phyloP scores from a whole-genome alignment of 2,888 invertebrate genomes.

The Stictocephala bisonia region DNA sequence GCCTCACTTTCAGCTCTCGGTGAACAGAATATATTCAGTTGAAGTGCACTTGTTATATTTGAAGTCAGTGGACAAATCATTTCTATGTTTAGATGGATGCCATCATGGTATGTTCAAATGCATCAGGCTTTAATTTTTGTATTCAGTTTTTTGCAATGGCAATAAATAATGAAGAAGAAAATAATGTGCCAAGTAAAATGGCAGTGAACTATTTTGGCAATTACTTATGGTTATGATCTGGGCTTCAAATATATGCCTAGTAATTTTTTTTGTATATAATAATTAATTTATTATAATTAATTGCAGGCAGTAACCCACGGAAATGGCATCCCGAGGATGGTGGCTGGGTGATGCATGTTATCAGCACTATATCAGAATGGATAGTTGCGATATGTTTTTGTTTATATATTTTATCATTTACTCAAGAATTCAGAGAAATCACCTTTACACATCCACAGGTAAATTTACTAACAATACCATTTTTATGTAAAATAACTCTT shows the following conservation, averaged over 20 bases:
- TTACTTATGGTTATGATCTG: background rate
- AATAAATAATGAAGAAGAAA: no score
- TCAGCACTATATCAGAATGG: slow-evolving; percentile 76
- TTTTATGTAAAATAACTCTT: no score
- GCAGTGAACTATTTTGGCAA: background rate
- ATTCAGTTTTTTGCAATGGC: no score
- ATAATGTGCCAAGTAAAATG: background rate
- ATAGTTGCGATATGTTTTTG: slow-evolving; percentile 72
- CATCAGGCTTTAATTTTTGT: no score
- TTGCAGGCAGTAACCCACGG: slow-evolving; percentile 65
- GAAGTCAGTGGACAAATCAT: no score
- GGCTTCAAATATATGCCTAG: background rate
- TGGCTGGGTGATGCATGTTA: slow-evolving; percentile 74
- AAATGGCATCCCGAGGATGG: slow-evolving; percentile 70
- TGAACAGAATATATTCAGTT: no score
- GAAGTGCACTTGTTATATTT: no score
- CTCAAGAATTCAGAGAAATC: slow-evolving; percentile 73
- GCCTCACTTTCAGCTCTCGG: no score
- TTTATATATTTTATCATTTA: slow-evolving; percentile 72
- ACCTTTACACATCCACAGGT: slow-evolving; percentile 68
- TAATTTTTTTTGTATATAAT: background rate
- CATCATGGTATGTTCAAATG: no score
- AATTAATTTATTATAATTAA: background rate
- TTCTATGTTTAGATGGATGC: no score
- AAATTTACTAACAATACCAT: no score